phyloP scores from a whole-genome alignment of 2,888 invertebrate species.

The Dilophus febrilis region DNA sequence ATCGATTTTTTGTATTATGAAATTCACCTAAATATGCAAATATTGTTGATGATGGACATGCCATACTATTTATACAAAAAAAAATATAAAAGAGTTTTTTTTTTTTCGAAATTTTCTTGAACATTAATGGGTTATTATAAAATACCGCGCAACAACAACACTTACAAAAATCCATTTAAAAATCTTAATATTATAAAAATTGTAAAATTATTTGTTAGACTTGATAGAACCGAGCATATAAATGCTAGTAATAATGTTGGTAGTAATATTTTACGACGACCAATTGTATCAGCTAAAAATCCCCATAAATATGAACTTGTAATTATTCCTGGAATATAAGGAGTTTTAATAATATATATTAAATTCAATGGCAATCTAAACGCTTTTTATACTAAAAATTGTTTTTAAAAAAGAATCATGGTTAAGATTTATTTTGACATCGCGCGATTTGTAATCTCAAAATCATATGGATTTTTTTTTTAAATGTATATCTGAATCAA shows the following conservation, averaged over 20 bases:
- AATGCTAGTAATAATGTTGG: neutral
- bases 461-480: no score
- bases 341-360: no score
- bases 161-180: neutral
- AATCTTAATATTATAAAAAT: neutral
- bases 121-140: no score
- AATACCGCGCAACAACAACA: no score
- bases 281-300: neutral
- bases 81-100: no score
- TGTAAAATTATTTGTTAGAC: neutral
- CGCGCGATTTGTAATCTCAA: no score
- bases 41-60: slow-evolving; percentile 22
- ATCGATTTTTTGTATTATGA: slow-evolving; percentile 23
- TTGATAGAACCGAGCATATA: neutral
- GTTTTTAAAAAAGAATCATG: no score
- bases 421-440: no score
- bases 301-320: neutral
- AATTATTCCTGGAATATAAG: neutral
- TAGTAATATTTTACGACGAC: neutral
- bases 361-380: no score
- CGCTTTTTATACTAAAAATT: no score
- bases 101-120: no score
- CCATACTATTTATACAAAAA: neutral
- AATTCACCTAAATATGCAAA: slow-evolving; percentile 32
- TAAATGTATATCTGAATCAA: no score